These are phyloP conservation scores for Gryon sp. DNA, from an alignment of 1,140 invertebrate species.

Conservation along the genomic window DNA sequence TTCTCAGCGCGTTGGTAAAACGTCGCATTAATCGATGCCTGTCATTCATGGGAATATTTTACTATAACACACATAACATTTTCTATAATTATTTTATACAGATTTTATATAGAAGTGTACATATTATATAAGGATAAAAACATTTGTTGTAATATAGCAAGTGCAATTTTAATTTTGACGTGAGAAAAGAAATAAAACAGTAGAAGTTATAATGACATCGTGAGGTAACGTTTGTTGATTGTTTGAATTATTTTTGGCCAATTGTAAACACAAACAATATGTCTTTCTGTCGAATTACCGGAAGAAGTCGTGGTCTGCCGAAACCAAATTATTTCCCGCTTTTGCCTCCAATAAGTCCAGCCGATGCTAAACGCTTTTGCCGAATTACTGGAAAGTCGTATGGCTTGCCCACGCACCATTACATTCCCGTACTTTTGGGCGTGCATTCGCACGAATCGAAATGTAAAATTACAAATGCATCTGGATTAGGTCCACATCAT, in stretches of 20 bases:
- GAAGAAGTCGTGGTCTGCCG: conserved; percentile 87
- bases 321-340: conserved; percentile 91
- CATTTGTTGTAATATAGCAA: too few species aligned
- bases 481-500: conserved; percentile 81
- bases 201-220: neutral
- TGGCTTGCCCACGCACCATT: conserved; percentile 87
- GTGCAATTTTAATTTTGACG: too few species aligned
- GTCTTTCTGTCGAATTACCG: conserved; percentile 90
- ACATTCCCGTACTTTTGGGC: conserved; percentile 86
- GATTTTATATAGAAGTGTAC: conserved; percentile 26
- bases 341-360: conserved; percentile 88
- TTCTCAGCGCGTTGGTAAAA: neutral
- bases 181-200: too few species aligned
- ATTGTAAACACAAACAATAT: conserved; percentile 66
- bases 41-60: too few species aligned
- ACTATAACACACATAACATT: too few species aligned
- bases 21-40: too few species aligned
- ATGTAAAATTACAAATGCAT: conserved; percentile 84
- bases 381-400: conserved; percentile 90
- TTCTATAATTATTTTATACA: conserved; percentile 22
- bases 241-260: neutral
- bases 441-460: conserved; percentile 81
- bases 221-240: too few species aligned
- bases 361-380: conserved; percentile 88
- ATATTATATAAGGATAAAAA: too few species aligned